Conservation (phyloP, 2,888 invertebrate species). For the Osedax frankpressi region DNA sequence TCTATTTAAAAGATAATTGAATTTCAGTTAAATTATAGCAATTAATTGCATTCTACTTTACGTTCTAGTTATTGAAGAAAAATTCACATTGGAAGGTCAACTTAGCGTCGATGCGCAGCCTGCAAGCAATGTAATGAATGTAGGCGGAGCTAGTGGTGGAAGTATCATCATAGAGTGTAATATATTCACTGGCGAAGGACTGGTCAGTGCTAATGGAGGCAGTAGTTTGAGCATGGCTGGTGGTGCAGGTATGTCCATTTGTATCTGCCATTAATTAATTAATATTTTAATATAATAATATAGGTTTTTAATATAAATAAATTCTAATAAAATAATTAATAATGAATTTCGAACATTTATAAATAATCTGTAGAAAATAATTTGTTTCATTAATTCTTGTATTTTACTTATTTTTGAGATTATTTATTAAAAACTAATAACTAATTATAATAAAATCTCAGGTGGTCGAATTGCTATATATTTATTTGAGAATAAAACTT, state of each 20-base stretch:
- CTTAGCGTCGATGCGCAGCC: neutral
- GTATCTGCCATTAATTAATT: no score
- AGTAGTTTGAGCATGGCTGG: slow-evolving; percentile 26
- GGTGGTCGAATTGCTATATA: slow-evolving; percentile 34
- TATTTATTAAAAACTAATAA: no score
- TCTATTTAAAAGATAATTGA: neutral
- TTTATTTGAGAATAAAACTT: slow-evolving; percentile 31
- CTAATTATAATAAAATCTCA: no score
- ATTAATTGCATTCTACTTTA: neutral
- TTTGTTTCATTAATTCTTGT: no score
- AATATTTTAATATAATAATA: no score
- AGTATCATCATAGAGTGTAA: slow-evolving; percentile 26
- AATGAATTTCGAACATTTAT: no score
- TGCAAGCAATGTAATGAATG: neutral
- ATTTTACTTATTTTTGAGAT: no score
- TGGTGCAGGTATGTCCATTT: slow-evolving; percentile 34
- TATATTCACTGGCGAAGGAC: slow-evolving; percentile 29
- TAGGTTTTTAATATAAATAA: no score
- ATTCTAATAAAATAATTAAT: no score
- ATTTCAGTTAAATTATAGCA: neutral
- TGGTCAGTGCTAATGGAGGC: slow-evolving; percentile 33
- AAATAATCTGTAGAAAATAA: no score
- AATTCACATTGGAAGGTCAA: neutral
- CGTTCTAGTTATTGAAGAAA: neutral
- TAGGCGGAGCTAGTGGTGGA: slow-evolving; percentile 26